A percentile compares a stretch with the other conserved stretches of the same genome.
These are phyloP conservation scores for Episyrphus balteatus DNA, from an alignment of 1,140 invertebrate species.

Conservation along the genomic window DNA sequence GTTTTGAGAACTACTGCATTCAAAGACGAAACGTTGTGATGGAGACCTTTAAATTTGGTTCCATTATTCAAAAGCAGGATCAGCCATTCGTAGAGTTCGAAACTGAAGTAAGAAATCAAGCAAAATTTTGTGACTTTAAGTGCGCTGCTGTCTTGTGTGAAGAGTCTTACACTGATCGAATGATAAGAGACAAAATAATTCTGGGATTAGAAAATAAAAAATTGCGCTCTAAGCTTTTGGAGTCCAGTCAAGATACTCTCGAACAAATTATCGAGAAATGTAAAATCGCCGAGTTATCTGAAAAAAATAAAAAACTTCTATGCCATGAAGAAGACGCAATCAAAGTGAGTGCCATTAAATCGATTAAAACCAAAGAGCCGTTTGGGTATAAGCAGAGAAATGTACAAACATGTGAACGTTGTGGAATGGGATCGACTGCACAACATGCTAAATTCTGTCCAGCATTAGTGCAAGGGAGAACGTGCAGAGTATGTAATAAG, in stretches of 20 bases:
- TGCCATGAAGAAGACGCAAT: background rate
- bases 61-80: constrained; percentile 1
- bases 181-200: background rate
- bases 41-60: constrained; percentile 1
- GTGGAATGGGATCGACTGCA: background rate
- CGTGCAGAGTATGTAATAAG: background rate
- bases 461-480: no score
- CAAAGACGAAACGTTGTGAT: constrained; percentile 2
- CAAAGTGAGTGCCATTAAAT: background rate
- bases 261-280: background rate
- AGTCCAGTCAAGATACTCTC: background rate
- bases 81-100: constrained; percentile 15
- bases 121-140: background rate
- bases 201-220: background rate
- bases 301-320: background rate
- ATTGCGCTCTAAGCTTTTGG: no score
- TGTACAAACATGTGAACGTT: background rate
- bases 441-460: background rate
- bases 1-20: no score
- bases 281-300: background rate
- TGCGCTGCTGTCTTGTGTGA: background rate
- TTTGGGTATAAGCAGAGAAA: background rate
- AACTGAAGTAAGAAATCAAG: constrained; percentile 5
- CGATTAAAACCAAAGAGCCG: background rate
- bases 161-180: background rate